phyloP scores from a whole-genome alignment of 2,888 invertebrate species.

The Sinentomon sp. region DNA sequence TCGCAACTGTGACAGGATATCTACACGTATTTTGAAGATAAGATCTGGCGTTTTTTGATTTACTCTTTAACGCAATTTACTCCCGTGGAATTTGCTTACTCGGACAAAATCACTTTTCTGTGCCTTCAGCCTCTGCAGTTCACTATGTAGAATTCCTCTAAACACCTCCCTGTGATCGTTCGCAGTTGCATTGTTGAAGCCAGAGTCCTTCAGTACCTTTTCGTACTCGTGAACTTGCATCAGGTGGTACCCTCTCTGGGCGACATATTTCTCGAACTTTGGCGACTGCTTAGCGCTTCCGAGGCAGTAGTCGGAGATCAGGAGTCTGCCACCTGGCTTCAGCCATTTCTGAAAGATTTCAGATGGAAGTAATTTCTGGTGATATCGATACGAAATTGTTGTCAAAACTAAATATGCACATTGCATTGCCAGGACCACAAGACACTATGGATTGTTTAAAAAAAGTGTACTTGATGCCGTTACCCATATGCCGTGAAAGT shows the following conservation, averaged over 20 bases:
- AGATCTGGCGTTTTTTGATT: no score
- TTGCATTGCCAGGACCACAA: no score
- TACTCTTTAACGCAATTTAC: no score
- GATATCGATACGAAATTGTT: no score
- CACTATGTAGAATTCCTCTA: constrained; percentile 23
- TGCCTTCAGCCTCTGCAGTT: constrained; percentile 21
- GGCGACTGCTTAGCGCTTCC: constrained; percentile 23
- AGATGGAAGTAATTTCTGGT: no score
- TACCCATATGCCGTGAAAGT: no score
- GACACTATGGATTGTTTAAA: no score
- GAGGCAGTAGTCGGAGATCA: constrained; percentile 26
- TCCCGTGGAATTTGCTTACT: no score
- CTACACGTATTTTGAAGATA: no score
- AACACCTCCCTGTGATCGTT: constrained; percentile 25
- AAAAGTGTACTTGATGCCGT: no score
- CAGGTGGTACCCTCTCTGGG: constrained; percentile 25
- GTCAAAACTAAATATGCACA: no score
- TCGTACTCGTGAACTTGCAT: constrained; percentile 19
- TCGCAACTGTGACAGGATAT: no score
- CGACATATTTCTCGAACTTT: constrained; percentile 24
- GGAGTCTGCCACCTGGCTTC: constrained; percentile 25
- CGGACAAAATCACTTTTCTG: constrained; percentile 23
- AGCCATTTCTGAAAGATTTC: constrained; percentile 22
- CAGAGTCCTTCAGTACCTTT: constrained; percentile 19
- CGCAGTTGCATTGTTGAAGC: constrained; percentile 24